These are phyloP conservation scores for Lasioglossum malachurum DNA, from an alignment of 2,888 invertebrate genomes.

Conservation along the genomic window DNA sequence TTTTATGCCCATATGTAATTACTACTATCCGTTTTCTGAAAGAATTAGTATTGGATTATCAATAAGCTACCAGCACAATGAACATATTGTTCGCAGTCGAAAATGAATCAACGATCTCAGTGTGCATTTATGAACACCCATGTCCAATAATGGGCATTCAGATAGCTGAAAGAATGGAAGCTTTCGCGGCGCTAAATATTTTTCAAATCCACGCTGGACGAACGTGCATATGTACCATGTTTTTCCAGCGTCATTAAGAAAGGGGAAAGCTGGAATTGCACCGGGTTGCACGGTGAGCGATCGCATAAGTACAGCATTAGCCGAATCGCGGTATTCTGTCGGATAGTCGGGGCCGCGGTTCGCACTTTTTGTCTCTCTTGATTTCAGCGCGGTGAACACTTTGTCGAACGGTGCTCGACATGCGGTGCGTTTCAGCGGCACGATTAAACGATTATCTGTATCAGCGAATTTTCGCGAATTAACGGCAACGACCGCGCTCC, in stretches of 20 bases:
- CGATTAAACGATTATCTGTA: constrained; percentile 65
- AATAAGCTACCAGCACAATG: no score
- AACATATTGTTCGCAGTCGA: no score
- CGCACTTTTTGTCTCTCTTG: constrained; percentile 6
- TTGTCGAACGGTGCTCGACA: constrained; percentile 14
- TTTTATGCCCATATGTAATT: no score
- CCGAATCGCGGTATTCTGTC: neutral
- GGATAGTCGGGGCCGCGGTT: neutral
- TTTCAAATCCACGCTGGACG: neutral
- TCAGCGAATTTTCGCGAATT: constrained; percentile 67
- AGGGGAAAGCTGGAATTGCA: neutral
- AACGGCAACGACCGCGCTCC: constrained; percentile 28
- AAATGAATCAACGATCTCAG: no score
- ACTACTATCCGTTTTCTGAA: neutral
- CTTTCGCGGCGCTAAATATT: neutral
- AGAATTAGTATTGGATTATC: no score
- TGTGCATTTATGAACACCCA: no score
- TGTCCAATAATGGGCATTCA: no score
- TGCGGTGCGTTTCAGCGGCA: constrained; percentile 24
- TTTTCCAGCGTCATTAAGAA: neutral
- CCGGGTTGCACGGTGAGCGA: neutral
- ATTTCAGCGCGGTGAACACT: constrained; percentile 13
- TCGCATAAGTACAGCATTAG: neutral
- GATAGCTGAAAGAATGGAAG: neutral
- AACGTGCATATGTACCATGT: neutral